Evolutionary conservation across 2,888 invertebrate species (phyloP), one percentile per base, ranked within the genome.

Genomic region (Acleris literana): DNA sequence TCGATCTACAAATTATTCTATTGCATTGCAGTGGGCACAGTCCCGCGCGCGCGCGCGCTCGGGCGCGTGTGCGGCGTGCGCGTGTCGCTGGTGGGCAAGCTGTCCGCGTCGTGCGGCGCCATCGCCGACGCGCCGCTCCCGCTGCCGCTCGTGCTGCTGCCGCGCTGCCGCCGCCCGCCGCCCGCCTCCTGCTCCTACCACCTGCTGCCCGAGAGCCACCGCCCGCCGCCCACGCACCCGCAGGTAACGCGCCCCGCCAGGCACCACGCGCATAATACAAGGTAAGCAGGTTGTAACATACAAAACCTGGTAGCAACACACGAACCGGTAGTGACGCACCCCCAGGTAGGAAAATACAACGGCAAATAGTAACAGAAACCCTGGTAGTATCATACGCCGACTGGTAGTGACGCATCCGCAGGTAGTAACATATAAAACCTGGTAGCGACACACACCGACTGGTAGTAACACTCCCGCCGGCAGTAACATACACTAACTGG

Each of bases 31-130:
- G 44, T 57, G 29, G 39, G 65, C 59, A 52, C 53, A 48, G 59
- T 46, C 71, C 71, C 71, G 64, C 73, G 76, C 58, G 74, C 77
- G 79, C 63, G 74, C 58, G 67, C 53, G 52, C 39, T 68, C 53
- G 63, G 59, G 61, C 68, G 70, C 61, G 69, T 66, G 71, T 69
- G 74, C 66, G 93, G 93, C 16, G 91, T 92, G 52, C 94, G 94
- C 18, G 86, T 94, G 69, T 94, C 70, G 94, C 93, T 73, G 85
- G 94, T 7, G 59, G 94, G 94, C 54, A 58, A 11, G 74, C 86
- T 95, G 67, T 94, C 94, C 62, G 95, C 95, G 0, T 95, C 95
- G n/a, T 95, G 95, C 78, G 94, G 62, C 46, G 57, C 56, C 46
- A 51, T 52, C 51, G 58, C 68, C 67, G 76, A 74, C 74, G 70